Evolutionary conservation across 2,797 vertebrate species (phyloP).

Genomic region (Lacerta bilineata): DNA sequence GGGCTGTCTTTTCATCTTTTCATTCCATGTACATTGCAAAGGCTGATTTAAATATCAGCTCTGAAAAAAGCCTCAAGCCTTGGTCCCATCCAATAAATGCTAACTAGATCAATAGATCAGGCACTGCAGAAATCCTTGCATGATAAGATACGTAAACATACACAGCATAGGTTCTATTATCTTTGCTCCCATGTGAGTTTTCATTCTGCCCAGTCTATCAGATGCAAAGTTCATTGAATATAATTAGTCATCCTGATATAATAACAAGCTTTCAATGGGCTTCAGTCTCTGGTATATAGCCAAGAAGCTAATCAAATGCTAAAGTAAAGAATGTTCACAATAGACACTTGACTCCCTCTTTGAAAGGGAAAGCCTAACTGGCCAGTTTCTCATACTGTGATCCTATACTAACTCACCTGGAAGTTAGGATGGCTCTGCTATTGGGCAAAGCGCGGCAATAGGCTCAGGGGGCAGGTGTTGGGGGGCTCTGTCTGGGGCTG

Average conservation of each 20-base stretch:
- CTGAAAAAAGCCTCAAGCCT: not conserved
- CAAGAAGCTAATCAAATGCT: not conserved
- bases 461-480: too few relatives aligned
- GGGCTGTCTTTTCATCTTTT: not conserved
- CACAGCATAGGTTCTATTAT: not conserved
- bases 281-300: not conserved
- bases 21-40: constrained; percentile 2
- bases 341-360: not conserved
- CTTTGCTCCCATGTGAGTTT: not conserved
- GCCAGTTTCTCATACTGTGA: too few relatives aligned
- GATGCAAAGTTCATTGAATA: not conserved
- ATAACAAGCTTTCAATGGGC: not conserved
- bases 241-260: not conserved
- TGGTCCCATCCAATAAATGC: not conserved
- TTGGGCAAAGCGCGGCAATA: too few relatives aligned
- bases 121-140: not conserved
- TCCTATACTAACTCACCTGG: too few relatives aligned
- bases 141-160: not conserved
- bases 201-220: not conserved
- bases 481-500: too few relatives aligned
- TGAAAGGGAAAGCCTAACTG: not conserved
- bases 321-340: not conserved
- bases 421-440: too few relatives aligned
- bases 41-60: not conserved
- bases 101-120: not conserved